Evolutionary conservation across 2,888 invertebrate species (phyloP).

Genomic region (Blomia tropicalis): DNA sequence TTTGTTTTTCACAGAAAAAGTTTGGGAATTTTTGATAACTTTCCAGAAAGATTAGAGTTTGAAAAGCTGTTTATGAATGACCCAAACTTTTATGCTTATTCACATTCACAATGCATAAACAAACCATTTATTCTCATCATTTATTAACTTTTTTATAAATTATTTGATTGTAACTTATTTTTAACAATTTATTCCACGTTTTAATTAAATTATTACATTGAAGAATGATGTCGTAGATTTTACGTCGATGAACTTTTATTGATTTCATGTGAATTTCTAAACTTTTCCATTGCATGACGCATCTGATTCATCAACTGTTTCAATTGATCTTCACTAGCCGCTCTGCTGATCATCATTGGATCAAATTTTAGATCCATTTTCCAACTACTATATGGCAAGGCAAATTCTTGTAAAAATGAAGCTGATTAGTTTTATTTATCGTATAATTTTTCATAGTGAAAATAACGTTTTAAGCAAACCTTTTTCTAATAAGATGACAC

Average conservation of each 20-base stretch:
- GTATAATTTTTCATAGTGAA: not conserved
- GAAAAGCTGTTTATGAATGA: too few relatives aligned
- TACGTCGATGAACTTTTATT: not conserved
- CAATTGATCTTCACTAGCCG: too few relatives aligned
- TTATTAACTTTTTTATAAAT: not conserved
- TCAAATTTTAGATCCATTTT: constrained; percentile 3
- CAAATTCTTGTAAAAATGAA: not conserved
- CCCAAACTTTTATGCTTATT: too few relatives aligned
- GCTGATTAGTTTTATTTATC: not conserved
- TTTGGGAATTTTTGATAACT: too few relatives aligned
- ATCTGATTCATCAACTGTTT: not conserved
- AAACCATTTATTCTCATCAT: too few relatives aligned
- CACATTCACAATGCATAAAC: too few relatives aligned
- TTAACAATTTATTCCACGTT: not conserved
- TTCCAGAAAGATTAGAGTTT: too few relatives aligned
- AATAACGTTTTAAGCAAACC: not conserved
- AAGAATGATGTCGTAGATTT: too few relatives aligned
- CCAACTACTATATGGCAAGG: not conserved
- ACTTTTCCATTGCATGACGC: not conserved
- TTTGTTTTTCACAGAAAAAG: too few relatives aligned
- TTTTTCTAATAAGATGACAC: not conserved
- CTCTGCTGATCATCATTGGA: too few relatives aligned
- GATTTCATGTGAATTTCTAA: not conserved
- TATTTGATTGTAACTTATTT: not conserved
- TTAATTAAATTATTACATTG: too few relatives aligned